A percentile compares a stretch with the other conserved stretches of the same genome.
phyloP scores from a whole-genome alignment of 2,113 vertebrate species.

The Dasyprocta punctata region DNA sequence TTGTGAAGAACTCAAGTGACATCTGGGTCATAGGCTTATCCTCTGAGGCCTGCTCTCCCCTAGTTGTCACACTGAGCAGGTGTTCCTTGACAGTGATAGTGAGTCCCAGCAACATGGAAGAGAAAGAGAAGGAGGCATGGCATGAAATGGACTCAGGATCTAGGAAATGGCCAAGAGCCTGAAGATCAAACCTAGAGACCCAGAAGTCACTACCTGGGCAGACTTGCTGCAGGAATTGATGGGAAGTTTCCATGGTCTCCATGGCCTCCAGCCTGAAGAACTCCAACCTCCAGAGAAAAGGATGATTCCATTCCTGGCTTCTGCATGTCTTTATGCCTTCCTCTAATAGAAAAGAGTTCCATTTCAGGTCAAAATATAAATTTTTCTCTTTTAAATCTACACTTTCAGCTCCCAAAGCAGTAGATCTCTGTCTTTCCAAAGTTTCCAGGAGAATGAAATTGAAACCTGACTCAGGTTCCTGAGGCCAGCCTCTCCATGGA shows the following conservation, averaged over 20 bases:
- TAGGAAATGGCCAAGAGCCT: neutral
- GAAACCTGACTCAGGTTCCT: neutral
- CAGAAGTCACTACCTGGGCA: neutral
- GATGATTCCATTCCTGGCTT: neutral
- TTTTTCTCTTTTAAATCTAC: neutral
- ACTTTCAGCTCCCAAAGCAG: neutral
- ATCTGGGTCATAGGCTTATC: neutral
- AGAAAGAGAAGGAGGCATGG: neutral
- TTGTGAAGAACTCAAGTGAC: neutral
- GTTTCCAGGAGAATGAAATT: neutral
- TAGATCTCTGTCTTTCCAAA: constrained; percentile 25
- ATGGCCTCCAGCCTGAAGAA: neutral
- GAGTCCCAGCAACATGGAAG: neutral
- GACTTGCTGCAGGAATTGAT: neutral
- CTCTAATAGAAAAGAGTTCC: neutral
- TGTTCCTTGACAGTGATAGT: neutral
- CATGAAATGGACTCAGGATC: neutral
- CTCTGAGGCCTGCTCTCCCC: neutral
- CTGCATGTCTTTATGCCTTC: neutral
- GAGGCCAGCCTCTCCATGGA: neutral
- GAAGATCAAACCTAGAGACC: neutral
- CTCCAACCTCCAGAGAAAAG: neutral
- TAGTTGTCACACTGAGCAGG: neutral
- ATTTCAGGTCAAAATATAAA: constrained; percentile 30
- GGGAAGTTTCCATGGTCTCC: neutral